phyloP scores from a whole-genome alignment of 2,888 invertebrate genomes.

The Euclidia mi region DNA sequence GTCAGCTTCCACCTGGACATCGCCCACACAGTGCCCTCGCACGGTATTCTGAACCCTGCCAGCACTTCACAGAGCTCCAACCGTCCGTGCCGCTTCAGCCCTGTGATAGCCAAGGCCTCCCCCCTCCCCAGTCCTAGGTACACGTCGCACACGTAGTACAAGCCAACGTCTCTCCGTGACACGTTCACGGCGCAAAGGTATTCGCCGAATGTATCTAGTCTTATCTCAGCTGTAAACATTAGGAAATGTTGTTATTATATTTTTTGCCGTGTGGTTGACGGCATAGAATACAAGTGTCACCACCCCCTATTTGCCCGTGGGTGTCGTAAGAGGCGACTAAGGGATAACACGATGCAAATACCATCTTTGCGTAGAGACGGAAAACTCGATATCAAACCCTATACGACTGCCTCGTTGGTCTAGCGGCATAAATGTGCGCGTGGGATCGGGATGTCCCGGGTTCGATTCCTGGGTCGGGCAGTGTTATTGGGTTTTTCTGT shows the following conservation, averaged over 20 bases:
- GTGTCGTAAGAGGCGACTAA: too few species aligned
- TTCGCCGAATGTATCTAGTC: conserved; percentile 71
- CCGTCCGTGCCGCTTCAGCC: conserved; percentile 72
- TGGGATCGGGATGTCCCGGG: too few species aligned
- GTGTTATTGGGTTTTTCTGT: too few species aligned
- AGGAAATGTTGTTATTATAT: not conserved
- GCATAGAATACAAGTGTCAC: too few species aligned
- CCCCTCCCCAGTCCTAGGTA: conserved; percentile 75
- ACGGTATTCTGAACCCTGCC: conserved; percentile 69
- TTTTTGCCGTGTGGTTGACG: too few species aligned
- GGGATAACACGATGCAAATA: too few species aligned
- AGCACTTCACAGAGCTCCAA: conserved; percentile 68
- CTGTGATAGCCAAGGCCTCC: conserved; percentile 74
- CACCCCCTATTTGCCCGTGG: too few species aligned
- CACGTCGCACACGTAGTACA: conserved; percentile 61
- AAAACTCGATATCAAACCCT: too few species aligned
- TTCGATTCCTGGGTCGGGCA: too few species aligned
- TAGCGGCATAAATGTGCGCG: too few species aligned
- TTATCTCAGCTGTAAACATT: conserved; percentile 47
- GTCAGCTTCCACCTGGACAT: conserved; percentile 71
- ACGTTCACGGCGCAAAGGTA: conserved; percentile 68
- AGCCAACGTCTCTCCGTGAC: conserved; percentile 50
- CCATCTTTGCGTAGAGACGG: too few species aligned
- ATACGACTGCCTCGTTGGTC: too few species aligned
- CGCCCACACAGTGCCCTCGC: conserved; percentile 64